Conservation (phyloP, 2,113 vertebrate species). For the Puma concolor region DNA sequence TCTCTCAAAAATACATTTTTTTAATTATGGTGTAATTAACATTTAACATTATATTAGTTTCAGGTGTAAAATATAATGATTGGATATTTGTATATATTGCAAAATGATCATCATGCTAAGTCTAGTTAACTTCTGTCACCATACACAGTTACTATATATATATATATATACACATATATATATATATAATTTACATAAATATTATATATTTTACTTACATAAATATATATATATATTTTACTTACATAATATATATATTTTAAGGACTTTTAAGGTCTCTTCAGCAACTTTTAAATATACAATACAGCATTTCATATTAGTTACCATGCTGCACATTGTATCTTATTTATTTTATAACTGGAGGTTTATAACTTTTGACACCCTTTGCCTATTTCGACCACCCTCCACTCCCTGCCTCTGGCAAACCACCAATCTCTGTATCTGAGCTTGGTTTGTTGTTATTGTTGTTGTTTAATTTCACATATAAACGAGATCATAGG, state of each 20-base stretch:
- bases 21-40: not conserved
- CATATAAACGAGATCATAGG: not conserved
- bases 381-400: too few relatives aligned
- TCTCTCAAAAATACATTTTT: too few relatives aligned
- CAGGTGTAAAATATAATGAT: not conserved
- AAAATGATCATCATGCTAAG: not conserved
- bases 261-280: not conserved
- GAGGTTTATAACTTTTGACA: not conserved
- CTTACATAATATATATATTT: not conserved
- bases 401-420: not conserved
- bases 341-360: not conserved
- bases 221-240: too few relatives aligned
- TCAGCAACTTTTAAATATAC: not conserved
- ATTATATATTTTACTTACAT: not conserved
- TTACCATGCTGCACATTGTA: not conserved
- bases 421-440: not conserved
- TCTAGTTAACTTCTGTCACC: not conserved
- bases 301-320: not conserved
- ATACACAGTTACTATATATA: not conserved
- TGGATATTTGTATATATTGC: not conserved
- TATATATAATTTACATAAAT: too few relatives aligned
- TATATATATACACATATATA: not conserved
- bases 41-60: not conserved
- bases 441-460: not conserved
- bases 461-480: not conserved